Percentiles rank a stretch among this genome's conserved stretches.
Conservation (phyloP, 2,113 vertebrate species). For the Parotia lawesii region DNA sequence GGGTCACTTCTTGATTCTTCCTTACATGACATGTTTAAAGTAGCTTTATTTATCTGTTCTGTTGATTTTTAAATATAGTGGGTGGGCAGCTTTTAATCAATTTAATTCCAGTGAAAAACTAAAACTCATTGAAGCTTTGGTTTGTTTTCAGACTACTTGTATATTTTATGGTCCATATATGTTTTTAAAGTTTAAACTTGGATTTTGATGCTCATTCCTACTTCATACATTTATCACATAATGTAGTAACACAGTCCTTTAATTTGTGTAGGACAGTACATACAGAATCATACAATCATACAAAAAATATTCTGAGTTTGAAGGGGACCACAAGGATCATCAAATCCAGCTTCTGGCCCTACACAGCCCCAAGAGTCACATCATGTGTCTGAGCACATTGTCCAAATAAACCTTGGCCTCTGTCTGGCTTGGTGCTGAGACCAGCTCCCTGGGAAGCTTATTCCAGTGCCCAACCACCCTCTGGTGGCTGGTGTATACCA, state of each 20-base stretch:
- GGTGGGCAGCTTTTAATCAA: fast-evolving
- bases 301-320: not conserved
- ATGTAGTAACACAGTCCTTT: not conserved
- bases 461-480: not conserved
- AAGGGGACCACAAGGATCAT: not conserved
- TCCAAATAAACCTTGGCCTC: not conserved
- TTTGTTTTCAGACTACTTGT: not conserved
- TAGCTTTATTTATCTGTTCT: not conserved
- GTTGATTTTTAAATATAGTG: not conserved
- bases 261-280: not conserved
- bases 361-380: not conserved
- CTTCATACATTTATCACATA: not conserved
- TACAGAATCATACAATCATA: not conserved
- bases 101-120: not conserved
- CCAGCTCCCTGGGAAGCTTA: not conserved
- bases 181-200: not conserved
- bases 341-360: not conserved
- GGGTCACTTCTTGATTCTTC: not conserved
- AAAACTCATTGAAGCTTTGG: not conserved
- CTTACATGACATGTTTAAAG: not conserved
- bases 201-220: not conserved
- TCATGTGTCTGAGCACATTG: not conserved
- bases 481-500: not conserved
- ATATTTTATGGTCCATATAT: not conserved
- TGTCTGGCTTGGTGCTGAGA: not conserved